These are phyloP conservation scores for Muntiacus muntjak DNA, from an alignment of 2,113 vertebrate genomes.

Conservation along the genomic window DNA sequence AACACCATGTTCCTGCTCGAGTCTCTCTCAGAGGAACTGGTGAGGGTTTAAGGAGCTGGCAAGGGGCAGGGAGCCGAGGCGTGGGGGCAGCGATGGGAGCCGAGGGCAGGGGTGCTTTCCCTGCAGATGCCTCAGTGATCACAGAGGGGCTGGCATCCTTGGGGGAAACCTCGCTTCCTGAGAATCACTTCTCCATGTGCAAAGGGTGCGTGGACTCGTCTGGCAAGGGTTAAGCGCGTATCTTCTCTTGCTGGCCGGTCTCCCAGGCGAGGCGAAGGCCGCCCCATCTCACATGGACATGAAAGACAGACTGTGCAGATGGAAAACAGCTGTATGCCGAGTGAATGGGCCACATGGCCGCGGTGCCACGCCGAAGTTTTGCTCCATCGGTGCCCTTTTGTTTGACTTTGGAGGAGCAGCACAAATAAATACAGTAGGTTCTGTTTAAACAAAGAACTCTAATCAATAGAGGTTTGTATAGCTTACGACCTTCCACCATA, in stretches of 20 bases:
- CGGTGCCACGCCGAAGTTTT: conserved; percentile 79
- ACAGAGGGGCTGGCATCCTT: neutral
- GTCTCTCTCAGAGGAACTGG: neutral
- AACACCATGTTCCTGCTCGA: neutral
- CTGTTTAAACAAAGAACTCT: conserved; percentile 83
- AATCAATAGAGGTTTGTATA: conserved; percentile 86
- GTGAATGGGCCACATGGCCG: conserved; percentile 81
- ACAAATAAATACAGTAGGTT: conserved; percentile 87
- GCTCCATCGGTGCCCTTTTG: conserved; percentile 81
- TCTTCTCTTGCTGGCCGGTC: conserved; percentile 85
- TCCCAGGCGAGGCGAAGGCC: conserved; percentile 87
- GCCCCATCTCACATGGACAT: conserved; percentile 86
- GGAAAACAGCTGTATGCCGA: conserved; percentile 88
- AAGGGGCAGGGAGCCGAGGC: neutral
- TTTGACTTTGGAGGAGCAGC: conserved; percentile 82
- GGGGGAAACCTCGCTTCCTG: neutral
- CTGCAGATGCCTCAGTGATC: neutral
- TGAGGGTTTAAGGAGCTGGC: neutral
- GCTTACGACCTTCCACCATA: conserved; percentile 83
- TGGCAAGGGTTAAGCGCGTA: conserved; percentile 86
- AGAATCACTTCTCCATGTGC: neutral
- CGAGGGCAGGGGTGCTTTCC: rapidly evolving
- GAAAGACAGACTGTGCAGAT: conserved; percentile 87
- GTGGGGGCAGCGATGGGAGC: neutral
- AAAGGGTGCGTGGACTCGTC: conserved; percentile 48